A percentile compares a stretch with the other conserved stretches of the same genome.
Evolutionary conservation across 1,140 invertebrate species (phyloP).

Genomic region (Philopotamus ludificatus): DNA sequence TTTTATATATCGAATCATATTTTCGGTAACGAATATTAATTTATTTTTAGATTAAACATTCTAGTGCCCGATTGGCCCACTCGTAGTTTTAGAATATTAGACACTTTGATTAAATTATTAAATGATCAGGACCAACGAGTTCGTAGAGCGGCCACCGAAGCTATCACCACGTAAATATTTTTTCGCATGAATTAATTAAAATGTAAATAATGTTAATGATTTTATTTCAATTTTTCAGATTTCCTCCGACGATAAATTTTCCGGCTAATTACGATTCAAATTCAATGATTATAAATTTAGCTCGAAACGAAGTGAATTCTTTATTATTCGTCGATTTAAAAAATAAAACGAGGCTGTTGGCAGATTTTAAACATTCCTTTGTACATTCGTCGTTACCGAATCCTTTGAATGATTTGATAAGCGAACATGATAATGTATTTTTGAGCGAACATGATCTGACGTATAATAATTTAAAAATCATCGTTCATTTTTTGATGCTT

Average conservation of each 20-base stretch:
- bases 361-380: slow-evolving; percentile 35
- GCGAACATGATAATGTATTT: slow-evolving; percentile 48
- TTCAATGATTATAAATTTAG: slow-evolving; percentile 8
- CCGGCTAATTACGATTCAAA: slow-evolving; percentile 7
- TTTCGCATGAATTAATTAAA: not conserved
- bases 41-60: slow-evolving; percentile 48
- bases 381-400: slow-evolving; percentile 46
- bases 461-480: slow-evolving; percentile 41
- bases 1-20: no score
- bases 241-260: not conserved
- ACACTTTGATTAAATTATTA: slow-evolving; percentile 56
- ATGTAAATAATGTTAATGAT: slow-evolving; percentile 7
- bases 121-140: slow-evolving; percentile 78
- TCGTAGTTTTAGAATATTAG: slow-evolving; percentile 47
- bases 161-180: slow-evolving; percentile 66
- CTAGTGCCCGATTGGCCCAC: slow-evolving; percentile 47
- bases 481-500: slow-evolving; percentile 46
- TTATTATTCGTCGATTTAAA: slow-evolving; percentile 10
- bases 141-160: slow-evolving; percentile 65
- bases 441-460: slow-evolving; percentile 41
- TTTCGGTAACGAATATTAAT: slow-evolving; percentile 20
- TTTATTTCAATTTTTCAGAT: slow-evolving; percentile 36
- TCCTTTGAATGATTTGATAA: slow-evolving; percentile 45
- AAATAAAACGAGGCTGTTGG: slow-evolving; percentile 24
- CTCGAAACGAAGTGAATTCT: not conserved